These are phyloP conservation scores for Psilopogon haemacephalus DNA, from an alignment of 2,113 vertebrate genomes.

Conservation along the genomic window DNA sequence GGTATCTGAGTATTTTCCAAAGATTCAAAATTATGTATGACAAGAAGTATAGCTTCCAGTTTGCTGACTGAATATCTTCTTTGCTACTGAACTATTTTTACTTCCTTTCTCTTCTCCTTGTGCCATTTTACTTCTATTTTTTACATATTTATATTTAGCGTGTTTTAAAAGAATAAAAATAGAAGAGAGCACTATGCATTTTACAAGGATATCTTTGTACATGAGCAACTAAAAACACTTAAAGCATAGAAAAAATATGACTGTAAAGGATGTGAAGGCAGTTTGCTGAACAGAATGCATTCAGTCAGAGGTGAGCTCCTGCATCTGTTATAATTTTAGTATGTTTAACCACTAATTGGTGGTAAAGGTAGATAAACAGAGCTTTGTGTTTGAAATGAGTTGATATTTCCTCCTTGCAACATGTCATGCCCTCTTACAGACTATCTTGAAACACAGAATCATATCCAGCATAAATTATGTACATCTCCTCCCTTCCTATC, in stretches of 20 bases:
- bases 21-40: background rate
- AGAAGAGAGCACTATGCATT: background rate
- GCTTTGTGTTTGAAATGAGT: background rate
- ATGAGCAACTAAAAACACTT: constrained; percentile 24
- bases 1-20: background rate
- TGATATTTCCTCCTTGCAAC: background rate
- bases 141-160: constrained; percentile 19
- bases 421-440: background rate
- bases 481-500: background rate
- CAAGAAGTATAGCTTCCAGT: background rate
- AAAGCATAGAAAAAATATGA: background rate
- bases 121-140: constrained; percentile 9
- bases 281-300: background rate
- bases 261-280: constrained; percentile 25
- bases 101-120: background rate
- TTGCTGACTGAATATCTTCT: background rate
- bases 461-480: background rate
- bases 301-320: background rate
- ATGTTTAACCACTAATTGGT: background rate
- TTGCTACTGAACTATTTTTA: background rate
- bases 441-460: background rate
- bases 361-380: background rate
- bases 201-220: constrained; percentile 41
- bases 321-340: background rate
- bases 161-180: constrained; percentile 39